Conservation (phyloP, 2,113 vertebrate species). For the Hippocampus mohnikei region DNA sequence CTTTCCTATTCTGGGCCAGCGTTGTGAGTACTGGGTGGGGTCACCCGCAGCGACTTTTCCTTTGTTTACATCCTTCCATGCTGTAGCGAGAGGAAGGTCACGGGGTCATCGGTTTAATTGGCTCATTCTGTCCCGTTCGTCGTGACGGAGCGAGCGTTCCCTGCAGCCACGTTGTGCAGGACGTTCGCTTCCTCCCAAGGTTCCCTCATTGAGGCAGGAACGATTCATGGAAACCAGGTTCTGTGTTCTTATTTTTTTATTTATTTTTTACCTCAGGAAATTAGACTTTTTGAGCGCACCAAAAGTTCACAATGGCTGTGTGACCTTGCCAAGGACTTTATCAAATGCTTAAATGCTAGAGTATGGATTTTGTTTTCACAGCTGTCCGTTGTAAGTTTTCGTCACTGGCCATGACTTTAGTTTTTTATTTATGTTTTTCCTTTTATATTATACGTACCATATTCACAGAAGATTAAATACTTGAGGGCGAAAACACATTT, state of each 20-base stretch:
- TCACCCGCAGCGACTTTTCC: constrained; percentile 27
- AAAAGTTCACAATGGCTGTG: not conserved
- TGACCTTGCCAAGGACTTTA: constrained; percentile 29
- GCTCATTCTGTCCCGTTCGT: constrained; percentile 47
- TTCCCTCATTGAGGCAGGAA: constrained; percentile 50
- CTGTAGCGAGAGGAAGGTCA: constrained; percentile 37
- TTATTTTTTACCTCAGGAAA: constrained; percentile 41
- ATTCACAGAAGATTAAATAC: not conserved
- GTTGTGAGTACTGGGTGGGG: constrained; percentile 44
- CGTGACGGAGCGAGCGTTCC: constrained; percentile 60
- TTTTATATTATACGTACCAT: not conserved
- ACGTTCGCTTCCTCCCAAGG: constrained; percentile 36
- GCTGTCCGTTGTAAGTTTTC: constrained; percentile 6
- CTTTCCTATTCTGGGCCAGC: constrained; percentile 29
- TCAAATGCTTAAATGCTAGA: constrained; percentile 29
- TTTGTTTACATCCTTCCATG: constrained; percentile 50
- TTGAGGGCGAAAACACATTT: not conserved
- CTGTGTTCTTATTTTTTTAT: not conserved
- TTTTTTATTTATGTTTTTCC: not conserved
- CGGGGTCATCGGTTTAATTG: constrained; percentile 56
- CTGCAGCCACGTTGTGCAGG: constrained; percentile 43
- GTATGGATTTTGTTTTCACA: constrained; percentile 17
- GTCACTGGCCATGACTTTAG: constrained; percentile 25
- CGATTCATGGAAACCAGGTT: constrained; percentile 56
- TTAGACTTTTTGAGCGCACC: constrained; percentile 16